Evolutionary conservation across 2,797 vertebrate species (phyloP).

Genomic region (Gallirallus australis): DNA sequence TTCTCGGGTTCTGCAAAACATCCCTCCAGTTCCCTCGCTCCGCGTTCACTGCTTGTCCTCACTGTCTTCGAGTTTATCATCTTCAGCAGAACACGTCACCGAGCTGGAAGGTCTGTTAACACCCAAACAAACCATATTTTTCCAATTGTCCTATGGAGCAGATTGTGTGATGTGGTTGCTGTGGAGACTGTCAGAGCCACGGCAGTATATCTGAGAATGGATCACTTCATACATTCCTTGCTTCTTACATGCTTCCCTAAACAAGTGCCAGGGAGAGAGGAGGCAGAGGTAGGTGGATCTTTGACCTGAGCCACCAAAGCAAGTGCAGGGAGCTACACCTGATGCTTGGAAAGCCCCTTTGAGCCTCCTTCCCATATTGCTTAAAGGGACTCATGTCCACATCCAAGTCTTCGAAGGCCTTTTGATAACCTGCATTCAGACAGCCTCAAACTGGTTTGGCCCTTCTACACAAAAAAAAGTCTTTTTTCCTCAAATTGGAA

Average conservation of each 20-base stretch:
- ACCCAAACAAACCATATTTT: conserved; percentile 3
- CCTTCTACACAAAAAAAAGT: background rate
- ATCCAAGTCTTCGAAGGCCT: background rate
- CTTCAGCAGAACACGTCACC: background rate
- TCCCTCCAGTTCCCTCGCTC: background rate
- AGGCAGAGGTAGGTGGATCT: background rate
- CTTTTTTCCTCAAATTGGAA: background rate
- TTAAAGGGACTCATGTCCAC: background rate
- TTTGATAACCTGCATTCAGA: background rate
- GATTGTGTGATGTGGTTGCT: background rate
- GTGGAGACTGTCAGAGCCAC: background rate
- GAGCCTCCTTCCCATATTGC: background rate
- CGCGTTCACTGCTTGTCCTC: rapidly evolving
- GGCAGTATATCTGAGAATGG: background rate
- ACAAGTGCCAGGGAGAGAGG: background rate
- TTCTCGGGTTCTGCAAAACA: background rate
- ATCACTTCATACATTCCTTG: conserved; percentile 1
- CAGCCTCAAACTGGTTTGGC: background rate
- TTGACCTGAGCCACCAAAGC: background rate
- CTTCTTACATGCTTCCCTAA: conserved; percentile 12
- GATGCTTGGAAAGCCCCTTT: background rate
- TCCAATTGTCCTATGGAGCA: background rate
- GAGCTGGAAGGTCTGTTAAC: background rate
- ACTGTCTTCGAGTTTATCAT: background rate
- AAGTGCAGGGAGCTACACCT: background rate